Conservation (phyloP, 1,140 invertebrate genomes). For the Hermetia illucens region DNA sequence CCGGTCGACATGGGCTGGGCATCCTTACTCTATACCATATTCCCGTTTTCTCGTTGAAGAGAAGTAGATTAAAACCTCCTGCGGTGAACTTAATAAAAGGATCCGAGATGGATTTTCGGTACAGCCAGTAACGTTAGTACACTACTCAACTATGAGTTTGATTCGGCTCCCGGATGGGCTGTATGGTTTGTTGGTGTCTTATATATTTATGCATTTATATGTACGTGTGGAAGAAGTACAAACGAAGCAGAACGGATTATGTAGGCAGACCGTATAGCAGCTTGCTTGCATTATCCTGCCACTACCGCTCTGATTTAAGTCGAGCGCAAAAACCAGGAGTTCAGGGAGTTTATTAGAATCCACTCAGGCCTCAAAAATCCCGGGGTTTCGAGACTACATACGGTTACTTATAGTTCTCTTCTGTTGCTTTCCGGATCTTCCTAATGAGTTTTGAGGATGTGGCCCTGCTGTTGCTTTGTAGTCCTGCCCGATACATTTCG, state of each 20-base stretch:
- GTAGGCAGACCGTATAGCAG: too few species aligned
- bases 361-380: background rate
- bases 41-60: too few species aligned
- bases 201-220: too few species aligned
- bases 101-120: slow-evolving; percentile 1
- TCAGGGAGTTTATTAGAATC: background rate
- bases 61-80: background rate
- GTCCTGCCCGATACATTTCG: too few species aligned
- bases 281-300: background rate
- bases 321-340: background rate
- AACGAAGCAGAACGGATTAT: too few species aligned
- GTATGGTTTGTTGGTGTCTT: too few species aligned
- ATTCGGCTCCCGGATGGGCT: too few species aligned
- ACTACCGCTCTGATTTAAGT: background rate
- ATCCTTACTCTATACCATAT: too few species aligned
- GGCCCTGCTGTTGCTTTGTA: background rate
- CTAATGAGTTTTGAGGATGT: background rate
- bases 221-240: too few species aligned
- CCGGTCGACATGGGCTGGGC: too few species aligned
- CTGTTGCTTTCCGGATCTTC: background rate
- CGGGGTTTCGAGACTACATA: background rate
- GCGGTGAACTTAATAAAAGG: background rate
- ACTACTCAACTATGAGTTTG: too few species aligned
- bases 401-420: background rate
- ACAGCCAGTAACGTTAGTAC: too few species aligned